Percentiles rank a stretch among this genome's conserved stretches.
Conservation (phyloP, 1,140 invertebrate species). For the Tetraneura akinire region DNA sequence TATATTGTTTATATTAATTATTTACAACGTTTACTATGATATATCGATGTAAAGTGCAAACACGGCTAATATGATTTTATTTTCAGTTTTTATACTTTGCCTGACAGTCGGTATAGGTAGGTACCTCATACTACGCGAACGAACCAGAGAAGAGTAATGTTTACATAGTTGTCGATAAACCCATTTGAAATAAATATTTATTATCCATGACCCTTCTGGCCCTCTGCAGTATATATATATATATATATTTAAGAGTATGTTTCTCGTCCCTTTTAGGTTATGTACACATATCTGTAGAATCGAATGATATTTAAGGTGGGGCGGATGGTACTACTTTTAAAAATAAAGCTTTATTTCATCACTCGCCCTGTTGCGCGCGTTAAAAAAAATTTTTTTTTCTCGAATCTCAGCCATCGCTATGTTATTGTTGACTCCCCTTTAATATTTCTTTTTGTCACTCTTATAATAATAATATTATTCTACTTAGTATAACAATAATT, state of each 20-base stretch:
- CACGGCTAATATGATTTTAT: constrained; percentile 6
- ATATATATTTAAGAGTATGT: background rate
- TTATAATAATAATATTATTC: too few relatives aligned
- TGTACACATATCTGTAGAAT: background rate
- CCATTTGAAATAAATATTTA: constrained; percentile 32
- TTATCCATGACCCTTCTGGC: background rate
- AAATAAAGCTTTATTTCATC: background rate
- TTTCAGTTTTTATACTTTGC: background rate
- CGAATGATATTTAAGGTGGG: background rate
- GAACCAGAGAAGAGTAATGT: background rate
- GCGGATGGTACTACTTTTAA: background rate
- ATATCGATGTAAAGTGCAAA: background rate
- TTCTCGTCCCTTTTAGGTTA: background rate
- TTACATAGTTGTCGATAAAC: constrained; percentile 29
- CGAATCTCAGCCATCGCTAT: too few relatives aligned
- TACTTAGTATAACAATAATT: too few relatives aligned
- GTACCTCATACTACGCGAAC: background rate
- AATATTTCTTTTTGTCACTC: background rate
- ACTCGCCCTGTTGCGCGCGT: background rate
- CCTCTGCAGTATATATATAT: too few relatives aligned
- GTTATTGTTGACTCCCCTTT: background rate
- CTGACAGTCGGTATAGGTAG: constrained; percentile 10
- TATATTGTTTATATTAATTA: too few relatives aligned
- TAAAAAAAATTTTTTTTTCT: too few relatives aligned
- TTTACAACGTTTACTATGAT: too few relatives aligned